phyloP scores from a whole-genome alignment of 1,140 invertebrate species.

The Holotrichia oblita region DNA sequence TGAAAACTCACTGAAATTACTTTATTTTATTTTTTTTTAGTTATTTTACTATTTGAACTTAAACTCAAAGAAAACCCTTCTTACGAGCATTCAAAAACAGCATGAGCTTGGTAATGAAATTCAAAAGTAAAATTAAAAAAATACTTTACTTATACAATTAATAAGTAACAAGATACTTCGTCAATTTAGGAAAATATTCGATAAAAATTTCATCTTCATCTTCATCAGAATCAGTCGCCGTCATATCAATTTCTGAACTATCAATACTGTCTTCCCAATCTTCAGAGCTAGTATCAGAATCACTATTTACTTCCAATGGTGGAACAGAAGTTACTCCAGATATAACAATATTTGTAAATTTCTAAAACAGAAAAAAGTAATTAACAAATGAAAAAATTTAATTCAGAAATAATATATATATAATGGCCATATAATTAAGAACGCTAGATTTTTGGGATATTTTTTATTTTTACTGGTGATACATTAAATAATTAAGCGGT shows the following conservation, averaged over 20 bases:
- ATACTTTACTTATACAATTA: slow-evolving; percentile 42
- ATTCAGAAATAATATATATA: too few species aligned
- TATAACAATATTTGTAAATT: slow-evolving; percentile 54
- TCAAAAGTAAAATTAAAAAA: slow-evolving; percentile 20
- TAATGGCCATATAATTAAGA: too few species aligned
- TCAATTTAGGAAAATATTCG: slow-evolving; percentile 52
- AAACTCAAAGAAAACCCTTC: too few species aligned
- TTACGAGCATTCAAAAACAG: too few species aligned
- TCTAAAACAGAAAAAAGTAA: slow-evolving; percentile 50
- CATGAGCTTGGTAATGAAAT: background rate
- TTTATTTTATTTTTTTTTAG: too few species aligned
- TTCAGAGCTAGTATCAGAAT: slow-evolving; percentile 61
- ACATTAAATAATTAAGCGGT: too few species aligned
- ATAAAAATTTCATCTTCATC: slow-evolving; percentile 53
- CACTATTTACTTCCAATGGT: slow-evolving; percentile 60
- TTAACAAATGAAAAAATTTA: slow-evolving; percentile 48
- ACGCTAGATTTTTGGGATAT: too few species aligned
- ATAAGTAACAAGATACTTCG: slow-evolving; percentile 54
- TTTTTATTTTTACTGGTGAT: too few species aligned
- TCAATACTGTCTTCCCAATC: slow-evolving; percentile 70
- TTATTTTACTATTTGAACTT: too few species aligned
- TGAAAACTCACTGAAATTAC: too few species aligned
- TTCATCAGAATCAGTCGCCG: slow-evolving; percentile 56
- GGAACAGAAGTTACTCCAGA: slow-evolving; percentile 46
- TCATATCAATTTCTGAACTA: slow-evolving; percentile 68